Evolutionary conservation across 1,140 invertebrate genomes (phyloP), one percentile per base, ranked within the genome.

Genomic region (Drosophila seguyi): DNA sequence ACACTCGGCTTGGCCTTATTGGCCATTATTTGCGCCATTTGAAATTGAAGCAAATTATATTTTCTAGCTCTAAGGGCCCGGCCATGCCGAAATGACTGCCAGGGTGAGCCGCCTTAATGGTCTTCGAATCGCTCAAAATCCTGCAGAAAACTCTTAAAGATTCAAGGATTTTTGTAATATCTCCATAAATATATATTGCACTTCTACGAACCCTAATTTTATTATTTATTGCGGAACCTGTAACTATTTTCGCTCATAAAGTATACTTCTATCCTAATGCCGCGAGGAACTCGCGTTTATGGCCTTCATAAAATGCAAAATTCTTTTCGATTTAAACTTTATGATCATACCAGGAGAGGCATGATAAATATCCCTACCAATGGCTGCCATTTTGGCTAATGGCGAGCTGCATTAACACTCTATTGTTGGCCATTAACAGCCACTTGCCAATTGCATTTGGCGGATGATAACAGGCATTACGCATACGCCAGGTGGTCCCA

Each of bases 381-480:
- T 45, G n/a, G 27, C 14, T 16, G 57, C 38, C 22, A 36, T 38
- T 53, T 52, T 53, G 38, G 38, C 66, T 59, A 78, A 81, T 72
- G 69, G 20, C 47, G 8, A 27, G 18, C 27, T 61, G 73, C 56
- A 83, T 75, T 79, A 83, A 29, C 80, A 81, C 79, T 61, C 61
- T 47, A 29, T 69, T 38, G 48, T 45, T 45, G 57, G 53, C 74
- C 73, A 86, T 77, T 84, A 69, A 65, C 53, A 60, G 79, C 36
- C 79, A 61, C 44, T 73, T 63, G 78, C 47, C 48, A 50, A 80
- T 36, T 80, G 81, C 81, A 76, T 60, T 57, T 45, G 38, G 66
- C 25, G 22, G 27, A 55, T 78, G 80, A 87, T 88, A 76, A 88
- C 76, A 72, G 67, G 39, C 75, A 87, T 87, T 87, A 88, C 79